A percentile compares a stretch with the other conserved stretches of the same genome.
These are phyloP conservation scores for Cyclura pinguis DNA, from an alignment of 2,797 vertebrate species.

Conservation along the genomic window DNA sequence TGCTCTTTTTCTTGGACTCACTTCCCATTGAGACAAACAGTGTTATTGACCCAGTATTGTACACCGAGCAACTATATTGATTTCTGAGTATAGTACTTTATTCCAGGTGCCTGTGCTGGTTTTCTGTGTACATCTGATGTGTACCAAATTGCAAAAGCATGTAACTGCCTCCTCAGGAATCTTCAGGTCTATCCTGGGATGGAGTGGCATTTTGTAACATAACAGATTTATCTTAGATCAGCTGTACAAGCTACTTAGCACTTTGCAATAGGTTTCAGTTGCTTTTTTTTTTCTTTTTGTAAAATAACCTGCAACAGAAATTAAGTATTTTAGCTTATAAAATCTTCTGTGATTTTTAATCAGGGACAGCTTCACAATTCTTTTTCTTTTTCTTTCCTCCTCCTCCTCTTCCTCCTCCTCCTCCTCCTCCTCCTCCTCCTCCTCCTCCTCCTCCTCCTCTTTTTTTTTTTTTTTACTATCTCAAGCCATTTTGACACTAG, in stretches of 20 bases:
- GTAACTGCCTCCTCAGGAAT: neutral
- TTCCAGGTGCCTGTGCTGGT: neutral
- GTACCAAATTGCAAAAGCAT: neutral
- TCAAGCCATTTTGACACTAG: too few species aligned
- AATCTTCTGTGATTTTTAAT: neutral
- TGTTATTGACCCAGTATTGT: conserved; percentile 3
- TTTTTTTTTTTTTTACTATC: too few species aligned
- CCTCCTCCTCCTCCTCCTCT: too few species aligned
- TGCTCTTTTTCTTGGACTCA: neutral
- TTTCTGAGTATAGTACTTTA: conserved; percentile 15
- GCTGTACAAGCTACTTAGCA: neutral
- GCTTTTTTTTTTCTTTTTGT: neutral
- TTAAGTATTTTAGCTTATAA: neutral
- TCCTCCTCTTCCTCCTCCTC: too few species aligned
- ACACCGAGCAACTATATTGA: conserved; percentile 10
- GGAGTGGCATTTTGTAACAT: neutral
- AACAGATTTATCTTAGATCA: neutral
- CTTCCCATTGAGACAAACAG: conserved; percentile 11
- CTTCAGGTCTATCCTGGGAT: neutral
- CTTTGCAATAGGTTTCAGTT: neutral
- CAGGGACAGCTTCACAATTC: neutral
- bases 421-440: too few species aligned
- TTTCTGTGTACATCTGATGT: conserved; percentile 7
- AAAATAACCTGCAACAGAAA: neutral
- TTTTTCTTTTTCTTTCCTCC: too few species aligned